Evolutionary conservation across 2,113 vertebrate species (phyloP), one percentile per base, ranked within the genome.

Genomic region (Chrysemys picta): DNA sequence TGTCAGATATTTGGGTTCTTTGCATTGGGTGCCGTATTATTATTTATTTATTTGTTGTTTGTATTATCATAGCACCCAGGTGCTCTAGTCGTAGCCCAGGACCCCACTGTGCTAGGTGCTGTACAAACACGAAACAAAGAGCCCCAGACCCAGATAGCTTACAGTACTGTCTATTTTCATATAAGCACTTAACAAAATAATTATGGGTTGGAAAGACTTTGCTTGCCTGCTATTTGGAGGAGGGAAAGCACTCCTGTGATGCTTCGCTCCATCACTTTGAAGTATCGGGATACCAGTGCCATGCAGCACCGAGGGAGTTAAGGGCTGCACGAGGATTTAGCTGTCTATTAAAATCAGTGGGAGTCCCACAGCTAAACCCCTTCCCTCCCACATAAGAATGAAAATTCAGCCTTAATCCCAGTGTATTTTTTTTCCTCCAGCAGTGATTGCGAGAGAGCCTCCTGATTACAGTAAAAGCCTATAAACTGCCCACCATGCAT

Each of bases 381-480:
- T 81, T 24, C 8, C 16, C 35, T 8, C 21, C 53, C 9, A 54
- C 62, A 14, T 31, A 14, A 29, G 59, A 62, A 21, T 69, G 35
- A n/a, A 69, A 69, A 69, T n/a, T n/a, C 31, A 69, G 62, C 35
- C 35, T 69, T 69, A n/a, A 69, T 69, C 62, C 35, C 35, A n/a
- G 17, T 19, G 62, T 35, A 35, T 65, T 35, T 35, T 65, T 65
- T 65, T 54, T 2, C n/a, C 94, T 78, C 78, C 87, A 87, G 91
- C 88, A 62, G 52, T 0, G 1, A 88, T 83, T 8, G 5, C 47
- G 65, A 91, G 95, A 89, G 92, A 86, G 84, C 94, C 92, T 91
- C 89, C 72, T 50, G 88, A 53, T 85, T 82, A 50, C 82, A 35
- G 57, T 91, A 85, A 94, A 89, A 96, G 91, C 86, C 86, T 96